Evolutionary conservation across 2,113 vertebrate genomes (phyloP), one percentile per base, ranked within the genome.

Genomic region (Caloenas nicobarica): DNA sequence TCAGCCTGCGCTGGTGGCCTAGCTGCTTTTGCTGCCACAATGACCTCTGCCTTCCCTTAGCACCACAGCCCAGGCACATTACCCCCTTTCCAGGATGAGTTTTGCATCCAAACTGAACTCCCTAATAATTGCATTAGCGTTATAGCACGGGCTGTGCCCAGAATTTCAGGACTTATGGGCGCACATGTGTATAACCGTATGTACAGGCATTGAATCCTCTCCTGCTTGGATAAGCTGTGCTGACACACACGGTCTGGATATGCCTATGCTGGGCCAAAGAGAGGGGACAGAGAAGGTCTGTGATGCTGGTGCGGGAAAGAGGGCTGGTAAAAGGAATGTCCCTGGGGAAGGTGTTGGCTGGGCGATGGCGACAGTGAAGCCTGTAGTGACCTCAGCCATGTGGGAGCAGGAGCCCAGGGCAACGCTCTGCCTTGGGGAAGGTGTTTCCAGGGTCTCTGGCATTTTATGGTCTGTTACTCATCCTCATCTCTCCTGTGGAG

Each of bases 141-240:
- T 71, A 31, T 5, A 44, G 24, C 57, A 2, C 4, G 14, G 5
- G 28, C 56, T 61, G 14, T 13, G 22, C 28, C 28, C 34, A 6
- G 3, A 15, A 12, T 0, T 21, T 7, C 4, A 2, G 2, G 21
- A 18, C 16, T 10, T 3, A 3, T 0, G 22, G 71, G 40, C 22
- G 13, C 31, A 23, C 1, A 0, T 8, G 17, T 5, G 5, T 29
- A 5, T 50, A 21, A n/a, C 6, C 0, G 0, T 7, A 5, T 2
- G 40, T 10, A 10, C 18, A 9, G 4, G 5, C 31, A 10, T 19
- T 46, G 44, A 46, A 46, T 46, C 44, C 17, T 46, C 17, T 13
- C 9, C 44, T 46, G 8, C 18, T 7, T 11, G 19, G 50, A 5
- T 19, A 36, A 56, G 56, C 48, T 34, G 34, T 12, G 38, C 53